phyloP scores from a whole-genome alignment of 2,888 invertebrate genomes.

The Leptinotarsa haldemani region DNA sequence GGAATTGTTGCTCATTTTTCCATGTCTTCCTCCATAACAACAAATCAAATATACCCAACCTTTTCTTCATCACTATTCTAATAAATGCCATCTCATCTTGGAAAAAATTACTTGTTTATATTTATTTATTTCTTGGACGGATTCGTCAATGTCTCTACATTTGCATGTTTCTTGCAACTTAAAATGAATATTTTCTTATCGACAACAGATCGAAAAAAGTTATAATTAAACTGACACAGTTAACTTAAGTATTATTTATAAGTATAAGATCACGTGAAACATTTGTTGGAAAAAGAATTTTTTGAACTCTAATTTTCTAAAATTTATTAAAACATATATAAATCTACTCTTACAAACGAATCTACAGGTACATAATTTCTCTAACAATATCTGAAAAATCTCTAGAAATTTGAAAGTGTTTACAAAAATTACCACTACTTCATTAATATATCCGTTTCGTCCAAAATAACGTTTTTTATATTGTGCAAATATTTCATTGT shows the following conservation, averaged over 20 bases:
- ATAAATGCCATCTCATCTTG: constrained; percentile 7
- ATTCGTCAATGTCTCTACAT: background rate
- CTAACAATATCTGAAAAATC: background rate
- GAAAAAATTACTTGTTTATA: background rate
- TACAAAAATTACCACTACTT: background rate
- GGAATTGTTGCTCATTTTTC: no score
- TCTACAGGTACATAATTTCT: background rate
- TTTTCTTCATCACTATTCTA: background rate
- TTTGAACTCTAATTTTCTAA: no score
- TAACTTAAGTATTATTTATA: background rate
- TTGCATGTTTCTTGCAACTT: background rate
- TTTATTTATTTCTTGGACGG: constrained; percentile 3
- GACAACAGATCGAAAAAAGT: background rate
- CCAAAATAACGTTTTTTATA: constrained; percentile 3
- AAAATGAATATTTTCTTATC: background rate
- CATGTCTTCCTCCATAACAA: background rate
- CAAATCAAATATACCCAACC: background rate
- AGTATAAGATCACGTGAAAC: background rate
- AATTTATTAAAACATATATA: no score
- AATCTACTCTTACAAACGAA: no score
- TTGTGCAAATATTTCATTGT: background rate
- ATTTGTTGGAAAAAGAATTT: no score
- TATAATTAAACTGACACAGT: background rate
- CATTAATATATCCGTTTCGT: background rate
- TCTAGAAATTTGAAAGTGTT: background rate